Evolutionary conservation across 2,113 vertebrate genomes (phyloP), one percentile per base, ranked within the genome.

Genomic region (Dryoscopus gambensis): DNA sequence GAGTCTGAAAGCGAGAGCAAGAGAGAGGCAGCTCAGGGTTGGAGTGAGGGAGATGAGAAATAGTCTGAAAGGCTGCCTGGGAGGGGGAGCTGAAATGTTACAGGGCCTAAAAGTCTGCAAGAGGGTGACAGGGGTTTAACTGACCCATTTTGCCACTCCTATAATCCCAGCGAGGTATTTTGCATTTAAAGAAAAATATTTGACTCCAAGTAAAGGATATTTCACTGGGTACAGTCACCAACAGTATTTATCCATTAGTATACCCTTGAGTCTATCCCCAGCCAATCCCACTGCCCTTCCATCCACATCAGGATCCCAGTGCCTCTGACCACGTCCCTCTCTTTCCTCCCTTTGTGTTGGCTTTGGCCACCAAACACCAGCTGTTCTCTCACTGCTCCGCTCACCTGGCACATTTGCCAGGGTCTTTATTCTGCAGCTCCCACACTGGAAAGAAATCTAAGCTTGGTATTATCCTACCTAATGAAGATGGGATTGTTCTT

Each of bases 1-100:
- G 96, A 74, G 81, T 97, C 98, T 98, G 96, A 59, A 97, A 98
- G 68, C 13, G 44, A 97, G 24, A 95, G 40, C 42, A 39, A 84
- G 37, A 89, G 55, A 93, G 21, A 93, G 79, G 10, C 9, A 22
- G 30, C 21, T 94, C 44, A 56, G 4, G 19, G n/a, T 27, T 55
- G 75, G 15, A 44, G 37, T 10, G 30, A 56, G 14, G n/a, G 17
- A 53, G 40, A 28, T 42, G 35, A 69, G 33, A 56, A 70, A 70
- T 2, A 30, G 25, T 25, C 30, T 44, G 28, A 18, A 59, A 57
- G 27, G 19, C 22, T 21, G 30, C 31, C 15, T 19, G 57, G 23
- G 24, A 65, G 10, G 64, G 62, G 30, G 7, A 75, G n/a, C 18
- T 50, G 25, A 65, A 70, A 65, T 30, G 11, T 31, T 63, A 19